Evolutionary conservation across 2,113 vertebrate species (phyloP), one percentile per base, ranked within the genome.

Genomic region (Corydoras sp.): DNA sequence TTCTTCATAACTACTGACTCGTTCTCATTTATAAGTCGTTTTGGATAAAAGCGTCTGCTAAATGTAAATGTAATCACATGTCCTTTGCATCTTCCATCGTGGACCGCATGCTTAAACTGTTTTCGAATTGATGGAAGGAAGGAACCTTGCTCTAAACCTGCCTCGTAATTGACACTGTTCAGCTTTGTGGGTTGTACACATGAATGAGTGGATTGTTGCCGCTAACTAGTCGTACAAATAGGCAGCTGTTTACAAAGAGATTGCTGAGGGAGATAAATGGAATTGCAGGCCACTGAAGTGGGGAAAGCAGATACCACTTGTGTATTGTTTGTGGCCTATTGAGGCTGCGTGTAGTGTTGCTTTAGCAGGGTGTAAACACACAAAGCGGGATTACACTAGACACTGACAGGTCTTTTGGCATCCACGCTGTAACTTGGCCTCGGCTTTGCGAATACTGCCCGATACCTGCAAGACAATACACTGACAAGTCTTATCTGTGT

Each of bases 381-480:
- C 60, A 71, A 32, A 62, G 65, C 68, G 14, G 76, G 73, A 83
- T 86, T 82, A 81, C 71, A 50, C 54, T 29, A 74, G 60, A 35
- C 32, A 48, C 76, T 59, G 76, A 80, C 74, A 76, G 76, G 61
- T 18, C 59, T 30, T 64, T 67, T 63, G 65, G 85, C 82, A 86
- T 80, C 79, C 72, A 65, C 15, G 54, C 31, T 62, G 72, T 78
- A 74, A 82, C 73, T 79, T 79, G 65, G 74, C 70, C 68, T 11
- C 14, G n/a, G 75, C 66, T 55, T 80, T 55, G 73, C 79, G 72
- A 76, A 85, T 82, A 82, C 69, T 71, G 54, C 66, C 71, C 3
- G 31, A 76, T 71, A 76, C 80, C 72, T 24, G 30, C 64, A 63
- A 73, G 72, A 77, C 77, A 73, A 81, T 66, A 62, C 56, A 29